These are phyloP conservation scores for Amphibalanus amphitrite DNA, from an alignment of 1,140 invertebrate genomes.

Conservation along the genomic window DNA sequence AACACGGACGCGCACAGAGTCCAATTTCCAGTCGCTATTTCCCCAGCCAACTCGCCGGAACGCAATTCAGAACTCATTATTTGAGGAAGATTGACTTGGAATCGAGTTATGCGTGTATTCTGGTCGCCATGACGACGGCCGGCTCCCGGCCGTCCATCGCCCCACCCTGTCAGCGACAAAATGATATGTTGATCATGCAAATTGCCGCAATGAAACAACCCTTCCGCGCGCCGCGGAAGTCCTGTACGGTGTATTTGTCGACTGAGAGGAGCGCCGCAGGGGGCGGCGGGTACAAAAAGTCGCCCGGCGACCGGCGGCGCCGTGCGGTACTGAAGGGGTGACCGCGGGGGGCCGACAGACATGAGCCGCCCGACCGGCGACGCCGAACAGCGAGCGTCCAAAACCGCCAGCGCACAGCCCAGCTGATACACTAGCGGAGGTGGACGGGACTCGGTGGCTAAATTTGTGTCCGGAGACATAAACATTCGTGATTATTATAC, in stretches of 20 bases:
- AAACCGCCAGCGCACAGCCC: too few species aligned
- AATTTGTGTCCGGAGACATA: too few species aligned
- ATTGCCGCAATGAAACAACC: background rate
- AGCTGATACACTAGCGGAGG: too few species aligned
- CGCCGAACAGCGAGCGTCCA: too few species aligned
- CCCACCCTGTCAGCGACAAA: background rate
- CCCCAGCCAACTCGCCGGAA: background rate
- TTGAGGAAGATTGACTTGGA: background rate
- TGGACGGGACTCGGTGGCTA: too few species aligned
- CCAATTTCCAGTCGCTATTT: background rate
- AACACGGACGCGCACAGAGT: background rate
- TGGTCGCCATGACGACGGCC: background rate
- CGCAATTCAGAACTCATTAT: background rate
- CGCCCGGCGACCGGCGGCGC: too few species aligned
- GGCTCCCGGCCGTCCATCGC: too few species aligned
- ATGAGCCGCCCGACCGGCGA: background rate
- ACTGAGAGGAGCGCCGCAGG: background rate
- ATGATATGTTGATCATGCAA: slow-evolving; percentile 2
- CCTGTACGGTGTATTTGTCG: background rate
- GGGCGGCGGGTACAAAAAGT: background rate
- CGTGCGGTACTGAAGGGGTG: too few species aligned
- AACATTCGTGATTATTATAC: too few species aligned
- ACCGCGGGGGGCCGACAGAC: background rate
- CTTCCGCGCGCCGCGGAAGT: background rate
- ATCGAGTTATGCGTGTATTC: background rate